Evolutionary conservation across 2,888 invertebrate genomes (phyloP).

Genomic region (Agrotis segetum): DNA sequence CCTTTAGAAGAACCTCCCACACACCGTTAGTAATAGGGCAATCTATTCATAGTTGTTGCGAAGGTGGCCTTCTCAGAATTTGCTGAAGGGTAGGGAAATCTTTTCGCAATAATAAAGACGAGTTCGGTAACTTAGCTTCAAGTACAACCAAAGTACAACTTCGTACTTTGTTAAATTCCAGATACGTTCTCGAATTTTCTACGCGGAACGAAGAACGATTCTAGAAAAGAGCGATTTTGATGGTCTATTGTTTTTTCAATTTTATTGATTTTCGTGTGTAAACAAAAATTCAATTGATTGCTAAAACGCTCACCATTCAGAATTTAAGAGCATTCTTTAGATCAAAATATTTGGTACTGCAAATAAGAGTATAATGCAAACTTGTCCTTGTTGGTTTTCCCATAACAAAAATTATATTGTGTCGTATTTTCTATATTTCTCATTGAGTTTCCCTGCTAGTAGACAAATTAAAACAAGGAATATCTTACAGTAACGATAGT

Average conservation of each 20-base stretch:
- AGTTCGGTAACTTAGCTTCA: neutral
- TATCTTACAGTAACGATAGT: neutral
- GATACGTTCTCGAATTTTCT: neutral
- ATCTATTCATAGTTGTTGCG: slow-evolving; percentile 26
- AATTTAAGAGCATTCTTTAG: no score
- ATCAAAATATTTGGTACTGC: no score
- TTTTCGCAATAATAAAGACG: neutral
- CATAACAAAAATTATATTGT: neutral
- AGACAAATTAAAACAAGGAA: slow-evolving; percentile 8
- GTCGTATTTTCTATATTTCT: no score
- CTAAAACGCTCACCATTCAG: no score
- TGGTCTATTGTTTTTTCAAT: neutral
- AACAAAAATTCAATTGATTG: no score
- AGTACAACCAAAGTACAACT: slow-evolving; percentile 3
- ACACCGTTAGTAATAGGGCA: slow-evolving; percentile 3
- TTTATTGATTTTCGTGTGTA: neutral
- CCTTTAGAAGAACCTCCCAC: slow-evolving; percentile 8
- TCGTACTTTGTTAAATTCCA: slow-evolving; percentile 7
- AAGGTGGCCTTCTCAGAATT: slow-evolving; percentile 17
- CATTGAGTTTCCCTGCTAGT: no score
- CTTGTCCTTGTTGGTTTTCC: neutral
- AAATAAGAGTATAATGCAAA: no score
- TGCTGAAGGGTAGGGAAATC: slow-evolving; percentile 17
- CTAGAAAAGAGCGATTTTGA: neutral
- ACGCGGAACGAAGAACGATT: neutral